Evolutionary conservation across 2,113 vertebrate species (phyloP).

Genomic region (Plestiodon gilberti): DNA sequence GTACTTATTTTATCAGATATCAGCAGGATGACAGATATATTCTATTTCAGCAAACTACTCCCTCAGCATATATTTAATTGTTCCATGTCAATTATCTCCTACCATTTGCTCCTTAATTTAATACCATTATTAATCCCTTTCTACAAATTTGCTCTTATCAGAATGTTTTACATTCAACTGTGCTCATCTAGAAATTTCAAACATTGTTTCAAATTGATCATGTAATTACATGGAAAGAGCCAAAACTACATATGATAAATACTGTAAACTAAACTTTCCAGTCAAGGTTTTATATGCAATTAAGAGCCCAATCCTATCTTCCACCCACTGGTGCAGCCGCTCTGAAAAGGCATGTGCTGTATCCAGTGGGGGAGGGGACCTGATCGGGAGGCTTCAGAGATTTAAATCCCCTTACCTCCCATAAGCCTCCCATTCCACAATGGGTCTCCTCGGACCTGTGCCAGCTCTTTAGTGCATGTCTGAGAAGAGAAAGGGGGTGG

Average conservation of each 20-base stretch:
- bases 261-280: not conserved
- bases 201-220: conserved; percentile 22
- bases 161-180: conserved; percentile 40
- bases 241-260: conserved; percentile 4
- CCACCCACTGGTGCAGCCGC: too few species aligned
- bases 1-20: not conserved
- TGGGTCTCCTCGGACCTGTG: too few species aligned
- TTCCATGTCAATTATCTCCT: not conserved
- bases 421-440: too few species aligned
- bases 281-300: not conserved
- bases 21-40: not conserved
- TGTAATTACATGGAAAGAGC: not conserved
- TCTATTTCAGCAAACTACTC: conserved; percentile 6
- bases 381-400: too few species aligned
- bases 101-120: not conserved
- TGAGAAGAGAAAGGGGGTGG: too few species aligned
- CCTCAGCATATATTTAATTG: not conserved
- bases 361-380: too few species aligned
- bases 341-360: too few species aligned
- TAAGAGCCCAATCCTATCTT: too few species aligned
- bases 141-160: conserved; percentile 2
- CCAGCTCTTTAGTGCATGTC: too few species aligned
- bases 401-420: too few species aligned
- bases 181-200: conserved; percentile 1
- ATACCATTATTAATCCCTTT: not conserved